Conservation (phyloP, 2,888 invertebrate species). For the Phyllotreta cruciferae region DNA sequence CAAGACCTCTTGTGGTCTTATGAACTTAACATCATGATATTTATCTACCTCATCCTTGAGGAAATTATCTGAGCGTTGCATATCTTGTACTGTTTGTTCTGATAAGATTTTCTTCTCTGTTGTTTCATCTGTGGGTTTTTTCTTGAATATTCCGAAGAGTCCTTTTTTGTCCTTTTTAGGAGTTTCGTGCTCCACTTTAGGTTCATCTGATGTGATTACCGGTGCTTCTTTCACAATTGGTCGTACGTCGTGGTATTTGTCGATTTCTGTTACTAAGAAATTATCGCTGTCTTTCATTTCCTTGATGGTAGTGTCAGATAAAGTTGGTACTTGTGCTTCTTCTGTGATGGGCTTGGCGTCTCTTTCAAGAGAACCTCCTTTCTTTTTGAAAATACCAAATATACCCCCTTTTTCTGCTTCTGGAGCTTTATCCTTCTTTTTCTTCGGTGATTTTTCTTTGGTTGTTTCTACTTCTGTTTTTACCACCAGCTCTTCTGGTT, state of each 20-base stretch:
- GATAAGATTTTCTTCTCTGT: constrained; percentile 2
- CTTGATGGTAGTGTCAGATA: constrained; percentile 36
- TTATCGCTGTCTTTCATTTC: constrained; percentile 36
- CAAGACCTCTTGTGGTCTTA: constrained; percentile 2
- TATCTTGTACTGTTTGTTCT: constrained; percentile 24
- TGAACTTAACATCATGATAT: constrained; percentile 40
- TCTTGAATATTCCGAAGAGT: constrained; percentile 34
- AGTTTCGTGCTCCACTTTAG: constrained; percentile 31
- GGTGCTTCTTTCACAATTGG: constrained; percentile 14
- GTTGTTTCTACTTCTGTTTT: background rate
- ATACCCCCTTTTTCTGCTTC: constrained; percentile 17
- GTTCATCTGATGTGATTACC: constrained; percentile 4
- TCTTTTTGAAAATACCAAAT: constrained; percentile 35
- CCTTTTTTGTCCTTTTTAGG: constrained; percentile 34
- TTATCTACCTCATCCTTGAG: constrained; percentile 36
- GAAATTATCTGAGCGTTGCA: constrained; percentile 30
- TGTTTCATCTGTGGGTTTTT: constrained; percentile 13
- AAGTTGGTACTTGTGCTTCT: constrained; percentile 1
- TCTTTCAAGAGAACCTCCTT: constrained; percentile 25
- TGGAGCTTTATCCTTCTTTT: constrained; percentile 16
- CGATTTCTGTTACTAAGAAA: constrained; percentile 43
- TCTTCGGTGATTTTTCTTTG: constrained; percentile 12
- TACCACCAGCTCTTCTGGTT: constrained; percentile 2
- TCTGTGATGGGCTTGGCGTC: constrained; percentile 14
- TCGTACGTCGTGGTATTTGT: constrained; percentile 39